Conservation (phyloP, 2,113 vertebrate genomes). For the Coryphaenoides rupestris region DNA sequence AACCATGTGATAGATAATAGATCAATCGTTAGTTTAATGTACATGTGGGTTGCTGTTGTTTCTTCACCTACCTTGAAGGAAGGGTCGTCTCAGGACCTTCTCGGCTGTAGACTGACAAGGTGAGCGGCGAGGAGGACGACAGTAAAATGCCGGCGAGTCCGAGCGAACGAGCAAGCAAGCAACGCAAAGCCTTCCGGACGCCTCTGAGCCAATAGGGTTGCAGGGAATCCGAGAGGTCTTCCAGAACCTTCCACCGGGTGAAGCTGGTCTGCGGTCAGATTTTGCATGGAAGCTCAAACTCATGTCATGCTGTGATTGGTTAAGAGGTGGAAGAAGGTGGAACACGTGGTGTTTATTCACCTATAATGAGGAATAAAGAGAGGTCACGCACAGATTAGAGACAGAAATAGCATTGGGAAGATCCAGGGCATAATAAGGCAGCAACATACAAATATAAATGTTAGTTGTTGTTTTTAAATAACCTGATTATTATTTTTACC, state of each 20-base stretch:
- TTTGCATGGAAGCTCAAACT: not conserved
- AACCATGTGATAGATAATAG: too few relatives aligned
- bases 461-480: too few relatives aligned
- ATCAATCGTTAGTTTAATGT: too few relatives aligned
- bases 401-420: not conserved
- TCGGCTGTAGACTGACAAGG: not conserved
- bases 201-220: constrained; percentile 40
- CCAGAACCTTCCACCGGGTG: constrained; percentile 38
- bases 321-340: not conserved
- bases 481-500: too few relatives aligned
- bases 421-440: not conserved
- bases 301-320: constrained; percentile 25
- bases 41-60: too few relatives aligned
- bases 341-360: not conserved
- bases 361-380: not conserved
- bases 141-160: not conserved
- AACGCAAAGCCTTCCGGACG: not conserved
- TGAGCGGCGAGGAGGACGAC: too few relatives aligned
- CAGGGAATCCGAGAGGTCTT: constrained; percentile 24
- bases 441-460: too few relatives aligned
- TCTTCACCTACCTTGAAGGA: constrained; percentile 25
- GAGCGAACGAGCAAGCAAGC: too few relatives aligned
- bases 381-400: not conserved
- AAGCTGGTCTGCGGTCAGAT: constrained; percentile 11
- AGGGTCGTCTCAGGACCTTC: not conserved